Base-by-base conservation (phyloP, 2,113 vertebrate species). In the Tachysurus fulvidraco region DNA sequence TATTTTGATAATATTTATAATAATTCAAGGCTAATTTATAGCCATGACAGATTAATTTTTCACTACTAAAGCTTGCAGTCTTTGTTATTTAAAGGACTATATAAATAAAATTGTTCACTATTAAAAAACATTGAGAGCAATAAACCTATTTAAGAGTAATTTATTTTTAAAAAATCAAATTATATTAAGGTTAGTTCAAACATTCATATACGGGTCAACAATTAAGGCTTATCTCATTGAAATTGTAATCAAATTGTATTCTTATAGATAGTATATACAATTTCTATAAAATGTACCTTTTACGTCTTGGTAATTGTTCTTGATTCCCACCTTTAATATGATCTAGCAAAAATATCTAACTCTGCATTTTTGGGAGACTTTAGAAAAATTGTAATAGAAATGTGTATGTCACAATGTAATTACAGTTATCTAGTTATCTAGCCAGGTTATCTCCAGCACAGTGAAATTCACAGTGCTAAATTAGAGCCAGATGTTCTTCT, bases 401-500 rank as follows among this genome's bases (percentile, higher is more conserved):
- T n/a, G n/a, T n/a, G 30, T 69, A 13, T 9, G 30, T 5, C 67
- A 69, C 67, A 69, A 41, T 36, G 14, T 74, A 46, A 3, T 0
- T 21, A 21, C 69, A 73, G 41, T 46, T 74, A 21, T 50, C 12
- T 74, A 41, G 23, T 25, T 17, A 71, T 71, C 17, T 46, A 44
- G 8, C 11, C 14, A 17, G 25, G 50, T 13, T 77, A 28, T 52
- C 17, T 28, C 25, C 12, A 54, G 25, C 23, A 54, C 25, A 55
- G 14, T 28, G n/a, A 54, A 52, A 8, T 28, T 14, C 25, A 54
- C 16, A 41, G 60, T 28, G 46, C 17, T n/a, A n/a, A 65, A 65
- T 78, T 46, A 11, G 36, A 30, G 69, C 60, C 28, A 83, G 50
- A 36, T 59, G 83, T 21, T 78, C 46, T 83, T 83, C 30, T 19